Base-by-base conservation (phyloP, 2,888 invertebrate species). In the Trichopria drosophilae region DNA sequence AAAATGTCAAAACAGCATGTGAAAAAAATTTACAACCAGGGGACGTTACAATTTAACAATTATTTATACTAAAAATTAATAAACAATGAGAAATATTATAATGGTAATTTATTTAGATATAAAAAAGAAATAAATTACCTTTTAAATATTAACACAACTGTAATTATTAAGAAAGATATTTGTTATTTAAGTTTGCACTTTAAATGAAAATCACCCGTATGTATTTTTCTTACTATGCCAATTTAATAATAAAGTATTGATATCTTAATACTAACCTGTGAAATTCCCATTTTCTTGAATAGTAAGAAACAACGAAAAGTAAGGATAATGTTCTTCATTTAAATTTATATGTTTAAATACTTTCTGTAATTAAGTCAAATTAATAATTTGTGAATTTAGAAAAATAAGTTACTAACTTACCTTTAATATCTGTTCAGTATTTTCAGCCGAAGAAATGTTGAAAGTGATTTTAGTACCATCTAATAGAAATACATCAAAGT, bases 241-340 rank as follows among this genome's bases (percentile, higher is more conserved):
- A n/a, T n/a, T n/a, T n/a, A n/a, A 32, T 26, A 18, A 36, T 24
- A 29, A 28, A 18, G 12, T 1, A 7, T 19, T 26, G 10, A 6
- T 1, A 26, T 23, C 40, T 12, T 18, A 12, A 20, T 19, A 70
- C 78, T 70, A 72, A 82, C 81, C 76, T 49, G 84, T 84, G 67
- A 85, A 82, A 65, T 84, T 84, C 71, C 85, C 84, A 53, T 85
- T 79, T 63, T 82, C 84, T 77, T 88, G 87, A 61, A 86, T 85
- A 64, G 93, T 86, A 56, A 97, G 81, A 78, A 87, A 98, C 47
- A 98, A 79, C 37, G 93, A 89, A 79, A 97, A 98, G 77, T 91
- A 95, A 69, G 87, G 87, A 47, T 86, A 81, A 76, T 88, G 84
- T 67, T 91, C 86, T 64, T 85, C 83, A 45, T 89, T 84, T 60